Percentiles rank a stretch among this genome's conserved stretches.
Conservation (phyloP, 2,888 invertebrate genomes). For the Limulus polyphemus region DNA sequence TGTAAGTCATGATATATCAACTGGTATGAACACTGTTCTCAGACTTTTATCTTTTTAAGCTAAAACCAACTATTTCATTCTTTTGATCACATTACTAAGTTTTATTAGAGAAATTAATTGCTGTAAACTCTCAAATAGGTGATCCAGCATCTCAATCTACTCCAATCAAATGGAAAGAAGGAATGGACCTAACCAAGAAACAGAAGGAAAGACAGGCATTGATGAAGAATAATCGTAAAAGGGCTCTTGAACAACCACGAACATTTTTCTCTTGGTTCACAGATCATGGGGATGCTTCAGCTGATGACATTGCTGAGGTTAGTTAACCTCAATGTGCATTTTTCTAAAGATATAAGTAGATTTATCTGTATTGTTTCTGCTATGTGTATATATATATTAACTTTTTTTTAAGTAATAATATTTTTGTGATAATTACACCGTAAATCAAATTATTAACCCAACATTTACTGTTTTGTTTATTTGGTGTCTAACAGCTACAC, state of each 20-base stretch:
- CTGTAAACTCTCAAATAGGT: conserved; percentile 33
- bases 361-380: no score
- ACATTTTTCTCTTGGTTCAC: conserved; percentile 73
- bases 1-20: no score
- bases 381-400: no score
- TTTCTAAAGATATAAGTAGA: no score
- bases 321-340: background rate
- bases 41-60: no score
- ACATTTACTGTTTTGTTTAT: no score
- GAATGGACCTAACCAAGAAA: conserved; percentile 54
- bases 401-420: no score
- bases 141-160: conserved; percentile 61
- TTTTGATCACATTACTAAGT: background rate
- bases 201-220: conserved; percentile 40
- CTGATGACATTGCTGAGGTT: conserved; percentile 71
- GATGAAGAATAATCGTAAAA: conserved; percentile 44
- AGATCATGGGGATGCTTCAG: conserved; percentile 63
- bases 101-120: background rate
- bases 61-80: no score
- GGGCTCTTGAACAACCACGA: conserved; percentile 45
- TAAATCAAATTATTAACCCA: no score
- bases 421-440: no score
- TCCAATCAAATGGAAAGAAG: conserved; percentile 64
- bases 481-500: no score
- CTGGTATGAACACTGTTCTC: no score